A percentile compares a stretch with the other conserved stretches of the same genome.
These are phyloP conservation scores for Herminia tarsipennalis DNA, from an alignment of 2,888 invertebrate genomes.

Conservation along the genomic window DNA sequence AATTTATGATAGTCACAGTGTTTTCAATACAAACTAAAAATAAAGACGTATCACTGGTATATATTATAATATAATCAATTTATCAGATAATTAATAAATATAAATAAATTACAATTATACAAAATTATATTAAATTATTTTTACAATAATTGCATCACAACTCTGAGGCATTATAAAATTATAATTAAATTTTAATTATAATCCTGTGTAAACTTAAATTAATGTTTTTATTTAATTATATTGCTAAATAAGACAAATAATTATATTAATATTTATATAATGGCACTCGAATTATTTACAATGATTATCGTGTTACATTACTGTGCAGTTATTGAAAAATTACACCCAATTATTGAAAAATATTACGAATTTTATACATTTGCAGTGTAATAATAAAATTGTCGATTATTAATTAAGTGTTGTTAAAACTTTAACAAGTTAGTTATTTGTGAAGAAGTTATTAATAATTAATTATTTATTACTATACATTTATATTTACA, in stretches of 20 bases:
- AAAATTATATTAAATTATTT: background rate
- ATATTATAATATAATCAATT: no score
- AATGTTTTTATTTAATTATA: background rate
- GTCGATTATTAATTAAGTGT: no score
- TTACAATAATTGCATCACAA: conserved; percentile 9
- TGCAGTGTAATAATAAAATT: no score
- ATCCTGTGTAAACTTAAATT: background rate
- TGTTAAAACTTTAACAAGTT: no score
- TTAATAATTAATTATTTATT: background rate
- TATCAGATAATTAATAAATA: background rate
- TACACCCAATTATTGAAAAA: background rate
- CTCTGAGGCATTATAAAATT: conserved; percentile 4
- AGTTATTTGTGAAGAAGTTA: background rate
- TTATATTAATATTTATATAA: background rate
- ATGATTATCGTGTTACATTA: background rate
- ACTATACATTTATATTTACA: conserved; percentile 1
- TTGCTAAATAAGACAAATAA: background rate
- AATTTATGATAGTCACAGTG: conserved; percentile 25
- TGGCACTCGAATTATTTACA: conserved; percentile 8
- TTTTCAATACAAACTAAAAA: background rate
- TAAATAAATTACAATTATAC: conserved; percentile 19
- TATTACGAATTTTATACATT: background rate
- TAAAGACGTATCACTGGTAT: conserved; percentile 16
- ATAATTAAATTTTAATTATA: background rate
- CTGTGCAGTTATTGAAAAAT: background rate